phyloP scores from a whole-genome alignment of 2,888 invertebrate species.

The Orchestes rusci region DNA sequence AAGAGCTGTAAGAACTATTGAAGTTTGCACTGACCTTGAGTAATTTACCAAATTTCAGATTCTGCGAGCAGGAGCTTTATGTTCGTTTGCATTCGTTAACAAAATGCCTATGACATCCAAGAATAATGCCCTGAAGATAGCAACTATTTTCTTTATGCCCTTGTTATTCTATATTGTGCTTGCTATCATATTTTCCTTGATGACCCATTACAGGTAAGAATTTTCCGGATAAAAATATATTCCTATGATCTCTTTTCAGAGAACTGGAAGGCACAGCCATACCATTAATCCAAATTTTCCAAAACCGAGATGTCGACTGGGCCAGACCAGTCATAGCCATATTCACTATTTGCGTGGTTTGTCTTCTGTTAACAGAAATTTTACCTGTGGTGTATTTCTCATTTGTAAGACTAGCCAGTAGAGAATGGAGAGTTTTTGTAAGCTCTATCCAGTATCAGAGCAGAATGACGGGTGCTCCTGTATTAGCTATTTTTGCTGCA shows the following conservation, averaged over 20 bases:
- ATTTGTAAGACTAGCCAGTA: constrained; percentile 51
- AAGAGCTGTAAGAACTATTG: constrained; percentile 33
- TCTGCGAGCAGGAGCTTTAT: constrained; percentile 41
- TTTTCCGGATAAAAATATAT: background rate
- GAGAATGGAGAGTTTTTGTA: constrained; percentile 57
- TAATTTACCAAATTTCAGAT: constrained; percentile 34
- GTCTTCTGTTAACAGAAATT: constrained; percentile 56
- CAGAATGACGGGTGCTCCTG: constrained; percentile 54
- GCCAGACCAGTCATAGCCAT: constrained; percentile 53
- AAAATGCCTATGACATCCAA: constrained; percentile 35
- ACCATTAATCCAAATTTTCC: constrained; percentile 53
- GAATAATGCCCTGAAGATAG: constrained; percentile 34
- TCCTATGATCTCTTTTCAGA: constrained; percentile 35
- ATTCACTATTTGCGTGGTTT: constrained; percentile 52
- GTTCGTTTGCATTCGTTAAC: constrained; percentile 43
- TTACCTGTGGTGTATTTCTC: constrained; percentile 51
- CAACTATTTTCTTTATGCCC: constrained; percentile 39
- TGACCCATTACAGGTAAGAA: constrained; percentile 44
- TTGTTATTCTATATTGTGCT: constrained; percentile 37
- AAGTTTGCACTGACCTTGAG: background rate
- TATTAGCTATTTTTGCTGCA: constrained; percentile 57
- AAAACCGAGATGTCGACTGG: constrained; percentile 55
- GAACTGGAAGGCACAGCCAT: constrained; percentile 52
- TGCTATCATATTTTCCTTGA: constrained; percentile 40
- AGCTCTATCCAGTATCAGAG: constrained; percentile 55